A percentile compares a stretch with the other conserved stretches of the same genome.
phyloP scores from a whole-genome alignment of 2,113 vertebrate species.

The Lasiurus cinereus region DNA sequence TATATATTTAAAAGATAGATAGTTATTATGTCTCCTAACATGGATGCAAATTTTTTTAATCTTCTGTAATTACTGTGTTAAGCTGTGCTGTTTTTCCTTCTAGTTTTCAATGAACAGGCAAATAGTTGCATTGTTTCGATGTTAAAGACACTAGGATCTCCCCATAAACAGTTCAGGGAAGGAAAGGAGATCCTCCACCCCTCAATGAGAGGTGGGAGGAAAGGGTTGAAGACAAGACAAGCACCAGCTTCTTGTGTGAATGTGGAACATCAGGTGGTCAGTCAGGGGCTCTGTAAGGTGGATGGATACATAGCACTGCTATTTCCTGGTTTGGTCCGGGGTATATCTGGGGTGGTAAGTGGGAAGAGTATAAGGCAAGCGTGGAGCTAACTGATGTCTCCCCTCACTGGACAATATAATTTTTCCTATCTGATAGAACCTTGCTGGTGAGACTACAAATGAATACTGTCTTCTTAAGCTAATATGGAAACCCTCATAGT shows the following conservation, averaged over 20 bases:
- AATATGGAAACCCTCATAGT: conserved; percentile 12
- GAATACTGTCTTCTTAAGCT: conserved; percentile 64
- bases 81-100: background rate
- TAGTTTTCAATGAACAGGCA: conserved; percentile 41
- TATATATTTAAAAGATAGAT: background rate
- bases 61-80: background rate
- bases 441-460: conserved; percentile 31
- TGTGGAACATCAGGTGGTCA: background rate
- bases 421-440: conserved; percentile 7
- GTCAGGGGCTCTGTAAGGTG: background rate
- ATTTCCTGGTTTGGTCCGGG: background rate
- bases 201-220: background rate
- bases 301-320: background rate
- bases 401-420: background rate
- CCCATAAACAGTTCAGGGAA: background rate
- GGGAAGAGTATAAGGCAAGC: background rate
- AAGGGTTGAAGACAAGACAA: background rate
- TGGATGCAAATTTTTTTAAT: background rate
- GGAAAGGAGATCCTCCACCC: background rate
- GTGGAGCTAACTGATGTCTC: background rate
- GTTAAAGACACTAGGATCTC: background rate
- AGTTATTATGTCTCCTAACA: background rate
- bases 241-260: background rate
- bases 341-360: background rate
- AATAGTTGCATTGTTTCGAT: background rate